Base-by-base conservation (phyloP, 2,113 vertebrate genomes). In the Entomyzon cyanotis region DNA sequence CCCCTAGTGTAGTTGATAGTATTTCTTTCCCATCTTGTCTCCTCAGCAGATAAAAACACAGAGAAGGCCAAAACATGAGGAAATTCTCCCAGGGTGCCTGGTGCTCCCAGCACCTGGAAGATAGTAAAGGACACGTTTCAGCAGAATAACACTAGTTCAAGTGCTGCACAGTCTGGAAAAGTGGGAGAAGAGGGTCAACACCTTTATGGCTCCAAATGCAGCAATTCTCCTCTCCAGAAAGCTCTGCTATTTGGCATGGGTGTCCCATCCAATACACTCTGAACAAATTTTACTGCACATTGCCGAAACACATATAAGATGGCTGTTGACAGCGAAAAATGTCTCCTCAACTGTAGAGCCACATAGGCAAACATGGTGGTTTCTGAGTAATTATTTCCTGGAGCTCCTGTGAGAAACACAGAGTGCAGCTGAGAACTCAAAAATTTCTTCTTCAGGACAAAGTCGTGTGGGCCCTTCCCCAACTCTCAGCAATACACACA, bases 381-480 rank as follows among this genome's bases (percentile, higher is more conserved):
- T 82, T 91, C 23, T 20, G 8, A 53, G 11, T 52, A 71, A 60
- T 68, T 68, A 33, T 50, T 62, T 20, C 28, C 33, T n/a, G 23
- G 4, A 59, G 4, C 12, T 70, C 11, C 31, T 13, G 2, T 0
- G 0, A 49, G 24, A 93, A 84, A 59, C 13, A 39, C 22, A 12
- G 11, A 68, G 21, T 17, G 14, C 49, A 69, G 33, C 5, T 64
- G 13, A 52, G 35, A 74, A 37, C 53, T 56, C 39, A 12, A n/a
- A 25, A 63, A n/a, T 53, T 27, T 73, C 41, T 59, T 89, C 33
- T 20, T 21, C 31, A 4, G 52, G 41, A 21, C 16, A 70, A 58
- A 77, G 23, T 8, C 9, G 8, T 25, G 30, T 22, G 6, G 4
- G 21, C 7, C 5, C 8, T 80, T 49, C 21, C 22, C n/a, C 14